Evolutionary conservation across 2,888 invertebrate species (phyloP).

Genomic region (Thalpophila matura): DNA sequence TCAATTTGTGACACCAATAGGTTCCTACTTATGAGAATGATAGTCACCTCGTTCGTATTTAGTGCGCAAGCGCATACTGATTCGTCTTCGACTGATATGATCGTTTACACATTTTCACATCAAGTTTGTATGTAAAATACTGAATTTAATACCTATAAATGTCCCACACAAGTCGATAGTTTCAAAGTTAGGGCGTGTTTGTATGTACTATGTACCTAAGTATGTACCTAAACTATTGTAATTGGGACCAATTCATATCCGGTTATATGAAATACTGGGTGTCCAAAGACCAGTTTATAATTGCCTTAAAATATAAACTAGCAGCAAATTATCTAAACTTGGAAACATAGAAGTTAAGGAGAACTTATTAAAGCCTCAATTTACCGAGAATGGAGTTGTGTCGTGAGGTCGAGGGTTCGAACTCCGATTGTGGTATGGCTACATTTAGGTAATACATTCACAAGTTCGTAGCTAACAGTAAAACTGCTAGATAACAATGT

Average conservation of each 20-base stretch:
- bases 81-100: slow-evolving; percentile 41
- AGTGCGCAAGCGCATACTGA: slow-evolving; percentile 33
- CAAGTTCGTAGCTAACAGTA: slow-evolving; percentile 46
- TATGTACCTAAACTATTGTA: background rate
- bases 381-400: slow-evolving; percentile 60
- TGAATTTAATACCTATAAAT: slow-evolving; percentile 28
- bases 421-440: slow-evolving; percentile 52
- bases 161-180: slow-evolving; percentile 38
- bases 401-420: slow-evolving; percentile 66
- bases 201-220: background rate
- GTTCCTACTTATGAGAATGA: slow-evolving; percentile 22
- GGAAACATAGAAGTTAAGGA: slow-evolving; percentile 49
- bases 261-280: slow-evolving; percentile 34
- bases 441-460: slow-evolving; percentile 58
- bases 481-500: slow-evolving; percentile 50
- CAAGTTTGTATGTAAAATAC: slow-evolving; percentile 17
- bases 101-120: slow-evolving; percentile 41
- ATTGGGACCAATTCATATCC: slow-evolving; percentile 27
- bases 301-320: slow-evolving; percentile 49
- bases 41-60: slow-evolving; percentile 15
- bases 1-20: background rate
- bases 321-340: slow-evolving; percentile 51
- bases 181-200: slow-evolving; percentile 1
- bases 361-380: slow-evolving; percentile 60
- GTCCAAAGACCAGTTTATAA: slow-evolving; percentile 26